Base-by-base conservation (phyloP, 2,888 invertebrate genomes). In the Drosophila seclusa region DNA sequence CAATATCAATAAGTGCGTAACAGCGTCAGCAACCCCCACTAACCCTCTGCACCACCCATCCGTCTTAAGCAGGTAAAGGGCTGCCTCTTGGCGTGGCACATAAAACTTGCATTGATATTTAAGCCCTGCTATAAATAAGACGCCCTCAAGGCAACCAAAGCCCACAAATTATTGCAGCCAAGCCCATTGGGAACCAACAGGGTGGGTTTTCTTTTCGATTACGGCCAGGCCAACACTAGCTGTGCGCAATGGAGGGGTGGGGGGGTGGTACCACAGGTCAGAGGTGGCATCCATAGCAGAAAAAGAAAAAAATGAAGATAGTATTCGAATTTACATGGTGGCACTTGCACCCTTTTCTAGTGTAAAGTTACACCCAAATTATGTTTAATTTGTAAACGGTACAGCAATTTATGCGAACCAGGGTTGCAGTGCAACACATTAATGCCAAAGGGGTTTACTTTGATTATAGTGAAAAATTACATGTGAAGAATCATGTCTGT, bases 21-120 rank as follows among this genome's bases (percentile, higher is more conserved):
- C 65, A 64, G 57, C 50, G 42, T 42, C 42, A 53, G 21, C 53
- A 53, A 54, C 27, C 38, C 32, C 57, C 40, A 27, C 40, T 40
- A 42, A 21, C 42, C 42, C n/a, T n/a, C 40, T 40, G 40, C n/a
- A 4, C 2, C 42, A 1, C 2, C 42, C 42, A 11, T 21, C 21
- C 21, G 45, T 21, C 24, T 31, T 52, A 16, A 40, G 52, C 53
- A 68, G 73, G 78, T 68, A 78, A 78, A 78, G 76, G 82, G 88
- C 78, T 80, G 67, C 49, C 61, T 49, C 49, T 42, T 53, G 42
- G 36, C 62, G 66, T 49, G 38, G 31, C 66, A 71, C 75, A 87
- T 74, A 82, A 82, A 75, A 85, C 89, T 89, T 89, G 87, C 87
- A 90, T 87, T 87, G 87, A 89, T 90, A 87, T 90, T 87, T 82